Conservation (phyloP, 2,888 invertebrate genomes). For the Eupithecia insigniata region DNA sequence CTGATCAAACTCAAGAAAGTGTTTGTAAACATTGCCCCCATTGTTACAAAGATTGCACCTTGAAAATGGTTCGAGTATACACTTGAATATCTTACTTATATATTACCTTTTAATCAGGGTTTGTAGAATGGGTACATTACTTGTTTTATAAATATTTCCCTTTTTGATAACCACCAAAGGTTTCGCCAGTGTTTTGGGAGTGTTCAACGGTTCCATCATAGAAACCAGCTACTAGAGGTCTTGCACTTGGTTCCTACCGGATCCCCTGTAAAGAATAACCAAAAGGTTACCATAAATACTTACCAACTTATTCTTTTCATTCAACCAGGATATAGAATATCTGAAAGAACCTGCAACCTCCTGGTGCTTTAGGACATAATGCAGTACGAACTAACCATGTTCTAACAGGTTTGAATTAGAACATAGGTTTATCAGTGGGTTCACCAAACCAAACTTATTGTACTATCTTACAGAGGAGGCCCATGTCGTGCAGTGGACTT, state of each 20-base stretch:
- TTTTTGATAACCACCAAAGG: conserved; percentile 25
- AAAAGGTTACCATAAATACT: neutral
- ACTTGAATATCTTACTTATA: neutral
- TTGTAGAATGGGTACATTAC: conserved; percentile 1
- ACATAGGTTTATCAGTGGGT: neutral
- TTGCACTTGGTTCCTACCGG: neutral
- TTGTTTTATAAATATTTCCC: conserved; percentile 13
- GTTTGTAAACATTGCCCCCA: no score
- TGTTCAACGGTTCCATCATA: neutral
- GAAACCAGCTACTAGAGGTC: neutral
- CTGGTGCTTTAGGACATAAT: neutral
- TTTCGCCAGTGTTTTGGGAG: conserved; percentile 5
- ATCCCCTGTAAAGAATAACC: neutral
- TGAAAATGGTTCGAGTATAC: no score
- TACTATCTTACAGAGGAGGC: neutral
- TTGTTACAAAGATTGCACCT: no score
- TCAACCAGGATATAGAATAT: neutral
- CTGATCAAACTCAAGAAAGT: no score
- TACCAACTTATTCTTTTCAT: neutral
- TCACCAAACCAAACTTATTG: neutral
- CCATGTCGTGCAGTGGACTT: neutral
- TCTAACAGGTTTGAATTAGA: neutral
- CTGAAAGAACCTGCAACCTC: neutral
- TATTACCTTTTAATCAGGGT: conserved; percentile 20
- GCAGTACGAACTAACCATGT: neutral